Percentiles rank a stretch among this genome's conserved stretches.
These are phyloP conservation scores for Cerastoderma edule DNA, from an alignment of 2,888 invertebrate species.

Conservation along the genomic window DNA sequence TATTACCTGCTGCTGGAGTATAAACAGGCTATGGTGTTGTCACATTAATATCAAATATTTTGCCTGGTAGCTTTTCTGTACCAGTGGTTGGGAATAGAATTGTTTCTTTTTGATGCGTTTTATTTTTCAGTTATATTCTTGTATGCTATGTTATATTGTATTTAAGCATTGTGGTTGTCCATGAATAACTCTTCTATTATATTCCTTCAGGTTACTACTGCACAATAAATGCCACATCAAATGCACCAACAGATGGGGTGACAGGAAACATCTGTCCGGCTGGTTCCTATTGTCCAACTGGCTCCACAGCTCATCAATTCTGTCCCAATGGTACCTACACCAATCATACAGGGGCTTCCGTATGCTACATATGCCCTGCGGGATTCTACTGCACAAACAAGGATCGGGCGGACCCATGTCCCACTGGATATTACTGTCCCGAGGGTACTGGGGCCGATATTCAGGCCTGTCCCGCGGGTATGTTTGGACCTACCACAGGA, in stretches of 20 bases:
- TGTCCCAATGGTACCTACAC: slow-evolving; percentile 82
- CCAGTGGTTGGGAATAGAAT: no score
- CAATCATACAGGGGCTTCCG: slow-evolving; percentile 78
- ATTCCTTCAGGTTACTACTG: slow-evolving; percentile 77
- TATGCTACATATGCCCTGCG: slow-evolving; percentile 80
- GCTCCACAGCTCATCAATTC: slow-evolving; percentile 73
- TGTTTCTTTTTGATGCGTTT: no score
- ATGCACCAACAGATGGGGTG: slow-evolving; percentile 75
- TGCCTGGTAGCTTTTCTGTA: no score
- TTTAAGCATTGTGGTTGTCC: no score
- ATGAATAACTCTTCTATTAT: no score
- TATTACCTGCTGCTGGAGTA: no score
- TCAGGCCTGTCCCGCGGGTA: slow-evolving; percentile 80
- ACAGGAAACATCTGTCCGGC: slow-evolving; percentile 81
- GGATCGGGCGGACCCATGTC: slow-evolving; percentile 79
- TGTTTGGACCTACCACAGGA: slow-evolving; percentile 76
- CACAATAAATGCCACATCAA: slow-evolving; percentile 66
- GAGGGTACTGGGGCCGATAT: slow-evolving; percentile 79
- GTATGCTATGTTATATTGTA: no score
- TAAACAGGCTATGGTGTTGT: background rate
- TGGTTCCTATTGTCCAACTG: slow-evolving; percentile 77
- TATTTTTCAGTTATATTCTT: no score
- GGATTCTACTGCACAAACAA: slow-evolving; percentile 79
- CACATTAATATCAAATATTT: no score
- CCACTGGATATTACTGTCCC: slow-evolving; percentile 79